Percentiles rank a stretch among this genome's conserved stretches.
phyloP scores from a whole-genome alignment of 2,888 invertebrate genomes.

The Carabus problematicus region DNA sequence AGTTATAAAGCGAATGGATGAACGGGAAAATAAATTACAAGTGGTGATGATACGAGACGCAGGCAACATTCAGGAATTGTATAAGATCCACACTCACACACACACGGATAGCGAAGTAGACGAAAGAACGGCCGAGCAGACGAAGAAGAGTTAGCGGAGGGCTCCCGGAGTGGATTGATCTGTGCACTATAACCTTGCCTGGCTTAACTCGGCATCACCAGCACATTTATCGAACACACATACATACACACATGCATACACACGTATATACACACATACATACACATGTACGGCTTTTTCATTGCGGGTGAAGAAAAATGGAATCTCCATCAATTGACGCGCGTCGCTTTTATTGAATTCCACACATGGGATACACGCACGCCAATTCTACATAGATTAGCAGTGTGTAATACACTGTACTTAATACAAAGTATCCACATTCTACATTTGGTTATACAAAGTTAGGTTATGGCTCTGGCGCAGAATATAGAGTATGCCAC shows the following conservation, averaged over 20 bases:
- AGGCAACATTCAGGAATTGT: no score
- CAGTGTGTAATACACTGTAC: no score
- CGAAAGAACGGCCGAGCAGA: constrained; percentile 21
- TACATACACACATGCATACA: background rate
- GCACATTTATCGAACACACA: background rate
- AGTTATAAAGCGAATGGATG: constrained; percentile 38
- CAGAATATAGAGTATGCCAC: no score
- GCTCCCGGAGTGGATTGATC: constrained; percentile 27
- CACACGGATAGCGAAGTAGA: constrained; percentile 24
- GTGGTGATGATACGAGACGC: background rate
- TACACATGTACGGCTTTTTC: background rate
- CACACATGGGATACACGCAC: no score
- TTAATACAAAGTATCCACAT: no score
- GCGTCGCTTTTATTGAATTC: no score
- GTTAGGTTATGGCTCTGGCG: no score
- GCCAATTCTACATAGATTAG: no score
- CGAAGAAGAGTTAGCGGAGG: constrained; percentile 19
- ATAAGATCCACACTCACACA: background rate
- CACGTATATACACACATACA: background rate
- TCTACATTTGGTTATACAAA: no score
- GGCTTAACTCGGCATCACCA: background rate
- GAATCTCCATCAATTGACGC: no score
- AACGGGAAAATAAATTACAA: constrained; percentile 36
- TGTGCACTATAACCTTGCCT: constrained; percentile 37
- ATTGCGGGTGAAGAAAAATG: no score